Conservation (phyloP, 1,140 invertebrate species). For the Rhagoletis pomonella region DNA sequence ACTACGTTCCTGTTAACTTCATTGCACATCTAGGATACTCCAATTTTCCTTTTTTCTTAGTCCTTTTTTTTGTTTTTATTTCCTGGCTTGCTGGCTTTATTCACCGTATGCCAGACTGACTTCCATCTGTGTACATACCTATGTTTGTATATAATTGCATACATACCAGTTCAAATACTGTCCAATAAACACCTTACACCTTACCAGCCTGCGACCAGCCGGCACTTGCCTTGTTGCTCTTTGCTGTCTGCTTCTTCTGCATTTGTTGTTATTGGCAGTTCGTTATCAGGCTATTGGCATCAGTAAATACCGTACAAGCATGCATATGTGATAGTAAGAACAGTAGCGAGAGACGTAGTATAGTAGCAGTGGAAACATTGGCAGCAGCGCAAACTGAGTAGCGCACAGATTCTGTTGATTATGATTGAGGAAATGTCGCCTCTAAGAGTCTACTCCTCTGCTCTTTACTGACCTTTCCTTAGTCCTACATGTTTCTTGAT, state of each 20-base stretch:
- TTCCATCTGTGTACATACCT: no score
- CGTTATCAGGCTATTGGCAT: not conserved
- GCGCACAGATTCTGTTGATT: not conserved
- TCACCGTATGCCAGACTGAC: no score
- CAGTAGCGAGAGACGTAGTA: not conserved
- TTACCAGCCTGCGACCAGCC: not conserved
- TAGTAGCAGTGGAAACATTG: not conserved
- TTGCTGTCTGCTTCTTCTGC: not conserved
- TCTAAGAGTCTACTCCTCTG: not conserved
- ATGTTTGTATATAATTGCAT: no score
- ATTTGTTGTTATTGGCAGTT: constrained; percentile 33
- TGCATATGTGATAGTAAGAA: not conserved
- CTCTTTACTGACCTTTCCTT: not conserved
- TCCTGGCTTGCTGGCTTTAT: not conserved
- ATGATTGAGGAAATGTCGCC: not conserved
- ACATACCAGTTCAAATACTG: not conserved
- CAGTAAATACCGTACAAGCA: not conserved
- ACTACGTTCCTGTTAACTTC: not conserved
- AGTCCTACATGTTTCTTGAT: not conserved
- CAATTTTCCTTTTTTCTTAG: not conserved
- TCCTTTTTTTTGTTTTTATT: not conserved
- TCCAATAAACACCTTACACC: not conserved
- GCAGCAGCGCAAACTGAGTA: not conserved
- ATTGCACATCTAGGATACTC: not conserved
- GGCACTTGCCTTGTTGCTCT: not conserved